Conservation (phyloP, 2,797 vertebrate species). For the Odontamblyopus rebecca region DNA sequence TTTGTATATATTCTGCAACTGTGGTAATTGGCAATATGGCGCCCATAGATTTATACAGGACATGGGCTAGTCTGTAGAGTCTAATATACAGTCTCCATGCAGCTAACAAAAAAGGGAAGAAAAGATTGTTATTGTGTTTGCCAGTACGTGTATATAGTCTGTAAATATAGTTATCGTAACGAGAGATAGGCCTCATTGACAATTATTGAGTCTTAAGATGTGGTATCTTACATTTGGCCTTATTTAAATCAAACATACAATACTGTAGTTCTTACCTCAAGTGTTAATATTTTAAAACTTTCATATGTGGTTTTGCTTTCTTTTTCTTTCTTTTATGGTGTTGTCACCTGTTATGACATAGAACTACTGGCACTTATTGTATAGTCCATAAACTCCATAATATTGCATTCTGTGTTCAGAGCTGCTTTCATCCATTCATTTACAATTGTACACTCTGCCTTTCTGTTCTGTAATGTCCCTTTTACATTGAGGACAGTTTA, state of each 20-base stretch:
- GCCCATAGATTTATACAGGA: background rate
- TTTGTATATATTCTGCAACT: constrained; percentile 26
- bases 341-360: background rate
- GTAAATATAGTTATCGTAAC: background rate
- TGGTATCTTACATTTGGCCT: background rate
- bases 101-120: background rate
- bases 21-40: constrained; percentile 1
- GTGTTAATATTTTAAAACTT: background rate
- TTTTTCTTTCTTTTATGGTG: background rate
- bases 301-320: background rate
- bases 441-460: constrained; percentile 33
- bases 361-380: constrained; percentile 6
- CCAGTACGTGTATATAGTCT: background rate
- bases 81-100: background rate
- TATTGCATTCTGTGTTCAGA: constrained; percentile 21
- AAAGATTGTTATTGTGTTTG: background rate
- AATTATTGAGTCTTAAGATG: background rate
- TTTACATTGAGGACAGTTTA: constrained; percentile 27
- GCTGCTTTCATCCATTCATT: constrained; percentile 25
- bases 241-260: background rate
- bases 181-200: background rate
- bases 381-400: background rate
- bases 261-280: background rate
- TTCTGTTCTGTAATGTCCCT: constrained; percentile 2
- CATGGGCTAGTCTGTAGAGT: background rate